Base-by-base conservation (phyloP, 2,888 invertebrate genomes). In the Ichneumoninae sp. region DNA sequence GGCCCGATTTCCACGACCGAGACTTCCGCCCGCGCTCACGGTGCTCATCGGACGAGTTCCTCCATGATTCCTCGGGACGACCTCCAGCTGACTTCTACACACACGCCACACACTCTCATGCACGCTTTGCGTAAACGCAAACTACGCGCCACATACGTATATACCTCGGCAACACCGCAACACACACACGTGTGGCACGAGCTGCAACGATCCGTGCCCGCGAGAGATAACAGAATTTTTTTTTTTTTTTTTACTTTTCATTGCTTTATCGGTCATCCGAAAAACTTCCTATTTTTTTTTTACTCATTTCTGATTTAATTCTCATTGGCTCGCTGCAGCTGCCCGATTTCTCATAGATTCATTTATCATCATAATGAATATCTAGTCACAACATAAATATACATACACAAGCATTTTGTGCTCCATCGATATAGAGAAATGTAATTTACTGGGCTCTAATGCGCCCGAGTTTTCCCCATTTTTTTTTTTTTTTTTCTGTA, bases 351-450 rank as follows among this genome's bases (percentile, higher is more conserved):
- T 84, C 79, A 78, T 80, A 26, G 77, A 88, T 87, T 87, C 86
- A 89, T 89, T 82, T 87, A 88, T 88, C 87, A 90, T 90, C 33
- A 85, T 82, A 72, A 82, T 91, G 89, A 89, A 90, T 91, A 92
- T 91, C 92, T 93, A 93, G 90, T 91, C 91, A 93, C 93, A 93
- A 93, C 93, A 93, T 92, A 93, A 92, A 92, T 93, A 93, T 93
- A 93, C 93, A 93, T 93, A 93, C 92, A 93, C 93, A 93, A 93
- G 93, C 93, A 93, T 93, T 92, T 89, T 92, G 93, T 92, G 93
- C 91, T 92, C 91, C 91, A 93, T 91, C 88, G 89, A 93, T 89
- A 88, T 87, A 91, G 88, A 90, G 89, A 90, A 90, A 91, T 89
- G 80, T 90, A 86, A 86, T 90, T 91, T 91, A 90, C 89, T 90